Base-by-base conservation (phyloP, 2,113 vertebrate species). In the Gymnocephalus cernua region DNA sequence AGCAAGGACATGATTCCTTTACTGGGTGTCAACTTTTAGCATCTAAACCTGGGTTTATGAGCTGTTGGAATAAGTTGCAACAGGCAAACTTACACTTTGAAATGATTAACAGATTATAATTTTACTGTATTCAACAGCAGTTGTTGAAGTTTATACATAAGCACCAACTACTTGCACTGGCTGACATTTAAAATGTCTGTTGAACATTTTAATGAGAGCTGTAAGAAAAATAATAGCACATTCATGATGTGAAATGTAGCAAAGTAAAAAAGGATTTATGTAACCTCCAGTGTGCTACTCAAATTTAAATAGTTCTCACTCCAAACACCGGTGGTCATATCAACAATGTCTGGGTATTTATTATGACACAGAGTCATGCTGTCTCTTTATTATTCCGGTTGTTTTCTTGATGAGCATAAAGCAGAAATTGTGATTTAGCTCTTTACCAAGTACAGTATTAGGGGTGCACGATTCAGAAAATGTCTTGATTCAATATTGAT, bases 171-270 rank as follows among this genome's bases (percentile, higher is more conserved):
- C n/a, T 5, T 27, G 12, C 10, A 18, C 27, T 18, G 29, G 6
- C 54, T 79, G 48, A 71, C 27, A 84, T 75, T 75, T 62, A 51
- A 83, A 77, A 73, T 10, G 13, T 29, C 29, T 23, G 57, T 13
- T 50, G 0, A 80, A 81, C 77, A 44, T 54, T 70, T 82, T 68
- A 56, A 62, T 58, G 38, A 54, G 38, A 61, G 47, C 54, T 35
- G 41, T 38, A 18, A 50, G 61, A 65, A 64, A 7, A 75, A 44
- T 21, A 32, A 32, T 29, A 74, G 50, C 7, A 2, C 21, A 13
- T 63, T 67, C 56, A 74, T 66, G 29, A 71, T 72, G 61, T 15
- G 25, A 83, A 80, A 74, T 67, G 71, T 44, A 62, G 23, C n/a
- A 18, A 48, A 61, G 29, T 16, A 48, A n/a, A 51, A 23, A 25